Base-by-base conservation (phyloP, 2,888 invertebrate genomes). In the Torymus auratus region DNA sequence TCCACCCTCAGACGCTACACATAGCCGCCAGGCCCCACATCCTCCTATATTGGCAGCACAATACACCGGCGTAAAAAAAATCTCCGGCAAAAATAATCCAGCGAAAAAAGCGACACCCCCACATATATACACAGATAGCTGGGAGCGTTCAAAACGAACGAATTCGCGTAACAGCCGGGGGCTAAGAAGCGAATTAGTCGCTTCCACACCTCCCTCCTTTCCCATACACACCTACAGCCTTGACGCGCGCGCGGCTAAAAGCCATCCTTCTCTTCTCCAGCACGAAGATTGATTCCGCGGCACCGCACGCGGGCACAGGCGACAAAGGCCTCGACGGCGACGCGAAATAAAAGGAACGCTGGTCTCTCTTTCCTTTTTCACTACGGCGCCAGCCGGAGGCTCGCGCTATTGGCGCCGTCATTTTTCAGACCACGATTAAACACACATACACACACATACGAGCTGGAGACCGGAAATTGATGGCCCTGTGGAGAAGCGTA, bases 131-230 rank as follows among this genome's bases (percentile, higher is more conserved):
- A 41, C 7, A 28, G 3, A 41, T 41, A 41, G 41, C 41, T 41
- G 41, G 0, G 7, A 41, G 41, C 41, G 41, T 7, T 41, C 5
- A 41, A 41, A 41, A 41, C 41, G 41, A 41, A 41, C 41, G 41
- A 65, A 53, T 55, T 55, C 4, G 28, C 52, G 55, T 41, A 41
- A 7, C 15, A 55, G 56, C 78, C 73, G n/a, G 61, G 14, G 71
- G 81, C 81, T 81, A 81, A 69, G 70, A 74, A 78, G 78, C 69
- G 74, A 81, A 81, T 81, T 77, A 81, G 73, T 78, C 65, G 64
- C 56, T 41, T 20, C 7, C 64, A 10, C 70, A 61, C 73, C 17
- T 2, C 58, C 5, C 53, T n/a, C 41, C n/a, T 11, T 28, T 10
- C 28, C 5, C n/a, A 55, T 13, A 7, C 20, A 52, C 13, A 52